These are phyloP conservation scores for Philaenus spumarius DNA, from an alignment of 1,140 invertebrate species.

Conservation along the genomic window DNA sequence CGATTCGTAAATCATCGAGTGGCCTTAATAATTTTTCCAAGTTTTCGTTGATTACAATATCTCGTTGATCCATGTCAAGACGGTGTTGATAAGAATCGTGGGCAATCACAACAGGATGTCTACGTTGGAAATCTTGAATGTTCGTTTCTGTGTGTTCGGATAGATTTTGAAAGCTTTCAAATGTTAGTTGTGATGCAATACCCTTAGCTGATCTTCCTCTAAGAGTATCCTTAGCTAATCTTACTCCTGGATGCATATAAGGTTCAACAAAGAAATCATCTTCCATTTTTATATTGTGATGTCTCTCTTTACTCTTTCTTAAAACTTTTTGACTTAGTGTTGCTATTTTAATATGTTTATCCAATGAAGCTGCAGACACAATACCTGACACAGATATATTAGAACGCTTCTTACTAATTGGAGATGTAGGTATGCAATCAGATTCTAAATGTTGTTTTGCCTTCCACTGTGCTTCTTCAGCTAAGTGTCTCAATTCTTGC, in stretches of 20 bases:
- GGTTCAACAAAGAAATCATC: constrained; percentile 27
- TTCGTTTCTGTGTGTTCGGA: constrained; percentile 42
- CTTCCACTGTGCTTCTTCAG: too few relatives aligned
- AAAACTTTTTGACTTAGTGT: too few relatives aligned
- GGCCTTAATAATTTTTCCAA: constrained; percentile 46
- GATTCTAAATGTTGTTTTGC: too few relatives aligned
- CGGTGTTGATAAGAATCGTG: constrained; percentile 38
- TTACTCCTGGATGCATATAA: constrained; percentile 38
- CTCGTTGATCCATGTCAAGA: constrained; percentile 40
- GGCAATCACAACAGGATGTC: constrained; percentile 29
- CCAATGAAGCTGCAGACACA: too few relatives aligned
- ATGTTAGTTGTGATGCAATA: constrained; percentile 57
- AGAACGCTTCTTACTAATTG: too few relatives aligned
- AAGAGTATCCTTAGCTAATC: constrained; percentile 44
- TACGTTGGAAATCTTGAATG: constrained; percentile 35
- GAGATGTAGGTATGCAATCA: too few relatives aligned
- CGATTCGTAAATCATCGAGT: constrained; percentile 48
- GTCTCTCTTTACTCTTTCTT: too few relatives aligned
- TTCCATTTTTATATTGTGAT: background rate
- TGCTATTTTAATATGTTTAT: too few relatives aligned
- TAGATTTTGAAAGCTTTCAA: constrained; percentile 51
- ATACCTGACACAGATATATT: too few relatives aligned
- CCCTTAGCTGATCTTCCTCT: constrained; percentile 64
- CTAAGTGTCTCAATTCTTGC: background rate
- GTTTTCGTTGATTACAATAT: constrained; percentile 14